Base-by-base conservation (phyloP, 2,113 vertebrate genomes). In the Miniopterus natalensis region DNA sequence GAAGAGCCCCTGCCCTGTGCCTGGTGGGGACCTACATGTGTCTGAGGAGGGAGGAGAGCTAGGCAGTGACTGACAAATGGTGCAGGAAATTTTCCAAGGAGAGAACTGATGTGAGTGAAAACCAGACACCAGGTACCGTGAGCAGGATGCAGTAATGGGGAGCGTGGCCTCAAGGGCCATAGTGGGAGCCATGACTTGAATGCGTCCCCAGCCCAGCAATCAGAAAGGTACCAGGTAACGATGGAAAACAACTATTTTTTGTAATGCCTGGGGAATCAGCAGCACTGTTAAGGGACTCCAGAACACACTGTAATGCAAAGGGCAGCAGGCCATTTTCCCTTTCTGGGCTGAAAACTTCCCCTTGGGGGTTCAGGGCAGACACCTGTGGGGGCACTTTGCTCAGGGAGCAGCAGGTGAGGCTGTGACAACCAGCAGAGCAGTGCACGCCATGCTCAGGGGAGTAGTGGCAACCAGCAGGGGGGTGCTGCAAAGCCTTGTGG, bases 391-490 rank as follows among this genome's bases (percentile, higher is more conserved):
- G 29, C 2, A 25, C 20, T 88, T 63, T 59, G 42, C 15, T 31
- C 5, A 9, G 18, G 9, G 12, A 79, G 55, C 84, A 78, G 73
- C 53, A 45, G 7, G 15, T 15, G 36, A 77, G 77, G 65, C 13
- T 0, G 2, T 25, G 53, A 49, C 77, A 91, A 25, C 21, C 17
- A 84, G 36, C 88, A 59, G 57, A 87, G 36, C 71, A 36, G 80
- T 11, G 12, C 31, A 1, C 1, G 5, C 1, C 20, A 8, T 1
- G 47, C 25, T 20, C 66, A 4, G 27, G 18, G 68, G 49, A 73
- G 42, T 5, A 15, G 61, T 0, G 0, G 6, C 6, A 36, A 80
- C 13, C 45, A 25, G 65, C 0, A 0, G 3, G 8, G 9, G 5
- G 49, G 14, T n/a, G 8, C 2, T 4, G 20, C 5, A 74, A 29